Evolutionary conservation across 2,797 vertebrate genomes (phyloP).

Genomic region (Sebastes oblongus): DNA sequence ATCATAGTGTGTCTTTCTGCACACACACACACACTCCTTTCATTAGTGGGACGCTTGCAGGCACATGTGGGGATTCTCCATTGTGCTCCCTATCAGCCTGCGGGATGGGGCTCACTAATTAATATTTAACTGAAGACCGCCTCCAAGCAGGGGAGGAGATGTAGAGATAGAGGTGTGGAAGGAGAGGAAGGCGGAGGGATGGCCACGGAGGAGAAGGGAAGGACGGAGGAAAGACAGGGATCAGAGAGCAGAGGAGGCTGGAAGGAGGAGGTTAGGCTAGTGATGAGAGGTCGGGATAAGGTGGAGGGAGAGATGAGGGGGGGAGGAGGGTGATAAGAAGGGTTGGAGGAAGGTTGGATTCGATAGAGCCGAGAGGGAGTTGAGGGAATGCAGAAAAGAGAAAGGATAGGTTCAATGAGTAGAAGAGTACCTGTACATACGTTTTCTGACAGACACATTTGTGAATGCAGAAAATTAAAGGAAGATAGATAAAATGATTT

Average conservation of each 20-base stretch:
- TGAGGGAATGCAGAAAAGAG: slow-evolving; percentile 7
- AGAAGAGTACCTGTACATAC: not conserved
- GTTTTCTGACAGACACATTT: slow-evolving; percentile 1
- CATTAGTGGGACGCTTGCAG: slow-evolving; percentile 72
- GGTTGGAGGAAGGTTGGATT: slow-evolving; percentile 42
- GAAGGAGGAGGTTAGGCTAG: slow-evolving; percentile 41
- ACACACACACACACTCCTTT: slow-evolving; percentile 43
- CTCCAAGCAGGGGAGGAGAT: slow-evolving; percentile 67
- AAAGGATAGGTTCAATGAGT: not conserved
- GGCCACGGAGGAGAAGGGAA: slow-evolving; percentile 28
- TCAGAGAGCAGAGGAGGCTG: slow-evolving; percentile 34
- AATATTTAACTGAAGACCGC: slow-evolving; percentile 82
- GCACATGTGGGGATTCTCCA: slow-evolving; percentile 74
- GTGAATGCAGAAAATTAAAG: slow-evolving; percentile 9
- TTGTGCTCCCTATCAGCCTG: slow-evolving; percentile 77
- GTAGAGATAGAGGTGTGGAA: slow-evolving; percentile 47
- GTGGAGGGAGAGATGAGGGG: slow-evolving; percentile 35
- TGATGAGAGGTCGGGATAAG: slow-evolving; percentile 52
- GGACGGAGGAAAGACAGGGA: slow-evolving; percentile 26
- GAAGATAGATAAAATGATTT: not conserved
- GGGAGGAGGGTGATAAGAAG: slow-evolving; percentile 35
- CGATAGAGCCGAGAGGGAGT: slow-evolving; percentile 3
- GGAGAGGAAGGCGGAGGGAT: slow-evolving; percentile 25
- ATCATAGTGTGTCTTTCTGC: slow-evolving; percentile 17
- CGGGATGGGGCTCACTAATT: slow-evolving; percentile 79